These are phyloP conservation scores for Puffinus mauretanicus DNA, from an alignment of 2,113 vertebrate species.

Conservation along the genomic window DNA sequence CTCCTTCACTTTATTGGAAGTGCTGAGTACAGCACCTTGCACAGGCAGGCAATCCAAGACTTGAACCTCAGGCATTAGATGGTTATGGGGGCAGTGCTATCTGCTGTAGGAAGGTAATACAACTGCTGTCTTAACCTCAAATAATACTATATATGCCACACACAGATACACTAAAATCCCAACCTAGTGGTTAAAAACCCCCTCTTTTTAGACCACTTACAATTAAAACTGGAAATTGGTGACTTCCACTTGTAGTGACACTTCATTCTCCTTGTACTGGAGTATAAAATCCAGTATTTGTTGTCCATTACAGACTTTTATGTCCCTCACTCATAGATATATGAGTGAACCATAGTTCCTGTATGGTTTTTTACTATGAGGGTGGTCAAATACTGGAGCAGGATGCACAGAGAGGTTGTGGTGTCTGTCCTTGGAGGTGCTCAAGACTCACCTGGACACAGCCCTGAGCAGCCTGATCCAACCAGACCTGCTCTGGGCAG, in stretches of 20 bases:
- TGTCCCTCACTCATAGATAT: neutral
- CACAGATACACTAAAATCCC: neutral
- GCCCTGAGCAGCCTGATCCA: neutral
- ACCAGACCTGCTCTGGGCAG: neutral
- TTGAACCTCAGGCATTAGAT: neutral
- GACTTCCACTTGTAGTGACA: neutral
- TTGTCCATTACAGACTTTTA: neutral
- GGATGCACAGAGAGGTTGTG: neutral
- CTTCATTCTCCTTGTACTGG: neutral
- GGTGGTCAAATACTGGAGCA: neutral
- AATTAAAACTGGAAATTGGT: neutral
- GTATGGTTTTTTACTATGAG: neutral
- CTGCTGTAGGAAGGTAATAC: neutral
- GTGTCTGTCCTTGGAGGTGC: neutral
- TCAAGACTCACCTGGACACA: neutral
- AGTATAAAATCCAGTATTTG: neutral
- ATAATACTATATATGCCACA: neutral
- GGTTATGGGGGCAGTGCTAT: neutral
- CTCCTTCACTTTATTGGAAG: neutral
- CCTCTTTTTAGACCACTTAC: neutral
- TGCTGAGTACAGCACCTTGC: neutral
- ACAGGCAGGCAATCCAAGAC: neutral
- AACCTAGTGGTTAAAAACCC: neutral
- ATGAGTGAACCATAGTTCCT: neutral
- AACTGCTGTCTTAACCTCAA: neutral